Base-by-base conservation (phyloP, 2,888 invertebrate species). In the Poecilus cupreus region DNA sequence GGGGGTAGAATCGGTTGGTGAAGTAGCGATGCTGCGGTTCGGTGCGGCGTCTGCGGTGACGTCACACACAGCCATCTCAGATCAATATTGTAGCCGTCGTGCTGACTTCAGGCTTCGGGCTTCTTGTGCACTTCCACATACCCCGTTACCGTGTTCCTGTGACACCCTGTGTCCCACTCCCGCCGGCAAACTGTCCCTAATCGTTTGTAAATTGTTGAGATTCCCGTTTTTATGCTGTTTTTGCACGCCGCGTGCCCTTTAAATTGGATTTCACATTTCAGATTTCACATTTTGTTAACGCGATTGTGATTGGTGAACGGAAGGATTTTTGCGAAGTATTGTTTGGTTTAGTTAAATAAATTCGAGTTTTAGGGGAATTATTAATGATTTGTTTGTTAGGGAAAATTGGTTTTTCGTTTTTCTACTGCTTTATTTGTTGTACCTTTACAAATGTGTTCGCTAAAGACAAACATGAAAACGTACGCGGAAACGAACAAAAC, bases 21-120 rank as follows among this genome's bases (percentile, higher is more conserved):
- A 1, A 11, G 13, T 60, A 11, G 13, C 68, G 37, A 68, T 70
- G 37, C 75, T 51, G 75, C 75, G 75, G 75, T 75, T 26, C 51
- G 51, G 75, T 75, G 75, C 75, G 43, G 75, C 51, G 75, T 49
- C 75, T 75, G 51, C 10, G 20, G 51, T 75, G 75, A 75, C 75
- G 75, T 75, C 75, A 75, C 74, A 46, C 46, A 39, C 75, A 72
- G 26, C 75, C 75, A 51, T 51, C 51, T 75, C 51, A 75, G 75
- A 75, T 75, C 75, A 75, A 75, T 75, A 75, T 51, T 51, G 75
- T 39, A 51, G 51, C 43, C 75, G 26, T 49, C 51, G 51, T 68
- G 39, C 37, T 37, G 11, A 8, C 26, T 24, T 24, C 32, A 32
- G 6, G n/a, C n/a, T n/a, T 8, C 5, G 32, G 32, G 2, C 26